Evolutionary conservation across 1,140 invertebrate species (phyloP), one percentile per base, ranked within the genome.

Genomic region (Tetragnatha versicolor): DNA sequence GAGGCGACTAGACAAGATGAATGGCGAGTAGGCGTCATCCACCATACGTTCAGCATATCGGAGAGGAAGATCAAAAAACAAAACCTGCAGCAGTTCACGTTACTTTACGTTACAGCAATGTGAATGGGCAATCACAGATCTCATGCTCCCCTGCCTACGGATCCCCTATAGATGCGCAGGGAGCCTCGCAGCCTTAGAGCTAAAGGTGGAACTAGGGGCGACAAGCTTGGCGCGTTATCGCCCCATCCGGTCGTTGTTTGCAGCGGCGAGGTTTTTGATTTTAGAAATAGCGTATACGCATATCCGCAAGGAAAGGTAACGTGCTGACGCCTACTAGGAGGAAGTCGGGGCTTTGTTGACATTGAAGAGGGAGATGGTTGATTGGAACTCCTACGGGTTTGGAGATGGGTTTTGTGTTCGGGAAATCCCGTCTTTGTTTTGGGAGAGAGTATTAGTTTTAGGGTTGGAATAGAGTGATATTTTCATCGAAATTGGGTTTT

Each of bases 11-110:
- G 60, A 63, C 5, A 42, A 63, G 35, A 20, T 12, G 12, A 58
- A 14, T 33, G 20, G 60, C 49, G 63, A 66, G 63, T 47, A 47
- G 63, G 42, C 39, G 42, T 66, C 3, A 17, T 42, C 9, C 22
- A 29, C 39, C 63, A 66, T 66, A 66, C 63, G 63, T 27, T 66
- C 63, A 66, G 25, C 63, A 66, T 66, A 66, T 66, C 42, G 29
- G 33, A 42, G 42, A 58, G 33, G 22, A n/a, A 58, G 29, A 58
- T 33, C 6, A n/a, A 27, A 33, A n/a, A 5, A 33, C 22, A 22
- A 14, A 37, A 42, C n/a, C n/a, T n/a, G n/a, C n/a, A n/a, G n/a
- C 35, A 22, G 17, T 14, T 63, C 35, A 27, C 60, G 35, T 5
- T 42, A 31, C 55, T 58, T 33, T 29, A 61, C 58, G 6, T 14